Conservation (phyloP, 2,113 vertebrate species). For the Pungitius pungitius region DNA sequence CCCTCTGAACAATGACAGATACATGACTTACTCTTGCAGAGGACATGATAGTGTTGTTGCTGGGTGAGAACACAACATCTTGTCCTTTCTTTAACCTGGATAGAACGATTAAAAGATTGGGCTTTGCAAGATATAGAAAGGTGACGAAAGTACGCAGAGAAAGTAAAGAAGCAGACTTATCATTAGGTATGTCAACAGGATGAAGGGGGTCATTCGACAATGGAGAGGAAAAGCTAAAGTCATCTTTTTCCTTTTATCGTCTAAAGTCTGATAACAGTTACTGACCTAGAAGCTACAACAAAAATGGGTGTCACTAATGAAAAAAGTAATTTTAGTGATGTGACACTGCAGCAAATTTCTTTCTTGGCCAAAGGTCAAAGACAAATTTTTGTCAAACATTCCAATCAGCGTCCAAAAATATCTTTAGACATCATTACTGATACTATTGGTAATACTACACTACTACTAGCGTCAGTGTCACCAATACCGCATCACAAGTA, state of each 20-base stretch:
- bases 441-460: too few species aligned
- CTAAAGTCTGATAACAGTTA: not conserved
- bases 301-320: not conserved
- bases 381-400: not conserved
- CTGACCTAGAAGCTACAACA: not conserved
- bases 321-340: not conserved
- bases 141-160: not conserved
- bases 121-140: not conserved
- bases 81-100: not conserved
- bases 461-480: too few species aligned
- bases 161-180: conserved; percentile 6
- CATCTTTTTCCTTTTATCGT: conserved; percentile 23
- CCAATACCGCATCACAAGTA: not conserved
- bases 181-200: conserved; percentile 8
- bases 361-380: not conserved
- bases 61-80: not conserved
- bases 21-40: conserved; percentile 20
- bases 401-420: not conserved
- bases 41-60: conserved; percentile 14
- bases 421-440: not conserved
- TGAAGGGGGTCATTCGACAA: conserved; percentile 18
- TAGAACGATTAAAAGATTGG: not conserved
- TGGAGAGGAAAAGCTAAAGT: conserved; percentile 18
- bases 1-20: conserved; percentile 48
- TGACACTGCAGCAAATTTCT: conserved; percentile 10